phyloP scores from a whole-genome alignment of 2,113 vertebrate species.

The Psittacula cyanocephala region DNA sequence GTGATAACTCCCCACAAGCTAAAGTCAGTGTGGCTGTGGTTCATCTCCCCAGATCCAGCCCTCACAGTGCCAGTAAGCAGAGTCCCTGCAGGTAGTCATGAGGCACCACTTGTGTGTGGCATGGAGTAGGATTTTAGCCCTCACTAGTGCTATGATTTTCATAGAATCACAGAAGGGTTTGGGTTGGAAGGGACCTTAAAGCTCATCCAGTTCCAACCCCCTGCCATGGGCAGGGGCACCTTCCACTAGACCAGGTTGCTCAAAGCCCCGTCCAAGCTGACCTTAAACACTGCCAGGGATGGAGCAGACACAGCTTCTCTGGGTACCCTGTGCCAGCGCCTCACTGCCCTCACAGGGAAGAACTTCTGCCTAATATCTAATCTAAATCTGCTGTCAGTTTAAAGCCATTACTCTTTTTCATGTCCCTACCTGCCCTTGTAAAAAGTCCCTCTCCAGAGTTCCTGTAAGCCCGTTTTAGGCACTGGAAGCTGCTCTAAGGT shows the following conservation, averaged over 20 bases:
- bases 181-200: neutral
- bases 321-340: neutral
- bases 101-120: accelerated
- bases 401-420: neutral
- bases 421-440: neutral
- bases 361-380: neutral
- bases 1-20: neutral
- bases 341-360: neutral
- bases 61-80: neutral
- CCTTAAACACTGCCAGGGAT: neutral
- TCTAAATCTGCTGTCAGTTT: neutral
- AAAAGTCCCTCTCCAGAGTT: neutral
- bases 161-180: neutral
- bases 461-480: neutral
- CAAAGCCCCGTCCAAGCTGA: neutral
- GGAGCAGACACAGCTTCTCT: neutral
- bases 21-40: neutral
- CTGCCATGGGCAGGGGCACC: neutral
- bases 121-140: neutral
- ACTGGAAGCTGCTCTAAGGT: neutral
- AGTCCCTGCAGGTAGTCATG: too few relatives aligned
- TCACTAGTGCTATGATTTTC: neutral
- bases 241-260: neutral
- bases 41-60: neutral
- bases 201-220: neutral